phyloP scores from a whole-genome alignment of 2,888 invertebrate genomes.

The Meganola albula region DNA sequence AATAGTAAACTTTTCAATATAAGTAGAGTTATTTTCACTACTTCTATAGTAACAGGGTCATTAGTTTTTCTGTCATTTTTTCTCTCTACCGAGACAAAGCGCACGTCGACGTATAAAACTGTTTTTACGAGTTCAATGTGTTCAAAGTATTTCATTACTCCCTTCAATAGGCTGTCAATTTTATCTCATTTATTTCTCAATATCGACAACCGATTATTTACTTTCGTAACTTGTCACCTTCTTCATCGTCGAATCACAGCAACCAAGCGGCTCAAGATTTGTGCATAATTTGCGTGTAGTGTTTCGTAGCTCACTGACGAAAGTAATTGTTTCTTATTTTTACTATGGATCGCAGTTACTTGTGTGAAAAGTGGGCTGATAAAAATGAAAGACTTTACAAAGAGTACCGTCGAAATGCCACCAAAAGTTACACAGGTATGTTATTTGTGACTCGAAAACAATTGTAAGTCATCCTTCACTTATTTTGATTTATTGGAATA shows the following conservation, averaged over 20 bases:
- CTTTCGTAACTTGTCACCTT: slow-evolving; percentile 30
- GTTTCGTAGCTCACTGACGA: slow-evolving; percentile 19
- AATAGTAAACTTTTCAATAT: too few relatives aligned
- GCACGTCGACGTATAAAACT: not conserved
- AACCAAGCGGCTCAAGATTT: slow-evolving; percentile 28
- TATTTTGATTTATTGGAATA: too few relatives aligned
- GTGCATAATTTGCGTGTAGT: slow-evolving; percentile 36
- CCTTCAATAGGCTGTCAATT: slow-evolving; percentile 16
- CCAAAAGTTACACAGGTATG: slow-evolving; percentile 24
- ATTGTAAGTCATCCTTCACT: too few relatives aligned
- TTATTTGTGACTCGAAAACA: not conserved
- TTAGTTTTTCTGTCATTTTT: not conserved
- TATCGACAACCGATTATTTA: slow-evolving; percentile 26
- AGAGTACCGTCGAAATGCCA: slow-evolving; percentile 16
- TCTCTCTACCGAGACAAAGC: not conserved
- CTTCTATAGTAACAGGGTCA: not conserved
- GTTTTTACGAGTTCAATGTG: slow-evolving; percentile 1
- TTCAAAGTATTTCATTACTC: slow-evolving; percentile 9
- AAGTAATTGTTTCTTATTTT: slow-evolving; percentile 9
- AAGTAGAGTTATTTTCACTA: too few relatives aligned
- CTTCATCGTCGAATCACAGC: slow-evolving; percentile 20
- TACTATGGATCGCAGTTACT: slow-evolving; percentile 24
- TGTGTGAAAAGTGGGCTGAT: slow-evolving; percentile 41
- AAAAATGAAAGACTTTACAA: slow-evolving; percentile 23
- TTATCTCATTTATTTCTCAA: slow-evolving; percentile 27